Evolutionary conservation across 2,113 vertebrate species (phyloP).

Genomic region (Pterocles orientalis): DNA sequence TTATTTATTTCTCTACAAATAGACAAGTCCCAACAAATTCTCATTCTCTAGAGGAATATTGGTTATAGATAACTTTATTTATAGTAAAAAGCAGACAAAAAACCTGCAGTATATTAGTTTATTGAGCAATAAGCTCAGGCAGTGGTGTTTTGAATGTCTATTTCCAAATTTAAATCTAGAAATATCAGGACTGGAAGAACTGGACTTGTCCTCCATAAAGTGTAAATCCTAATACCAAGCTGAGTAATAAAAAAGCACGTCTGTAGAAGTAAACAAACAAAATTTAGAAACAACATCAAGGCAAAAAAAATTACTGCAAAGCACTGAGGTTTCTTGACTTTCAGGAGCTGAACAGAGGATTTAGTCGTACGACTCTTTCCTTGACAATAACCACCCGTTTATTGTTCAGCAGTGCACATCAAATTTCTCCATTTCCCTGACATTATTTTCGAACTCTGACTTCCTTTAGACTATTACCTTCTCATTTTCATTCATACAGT

Average conservation of each 20-base stretch:
- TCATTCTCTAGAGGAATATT: not conserved
- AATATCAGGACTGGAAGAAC: not conserved
- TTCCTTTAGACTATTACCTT: not conserved
- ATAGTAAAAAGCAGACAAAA: not conserved
- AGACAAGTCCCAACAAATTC: not conserved
- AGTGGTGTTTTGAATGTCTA: not conserved
- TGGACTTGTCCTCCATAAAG: not conserved
- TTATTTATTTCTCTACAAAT: not conserved
- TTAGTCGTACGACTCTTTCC: not conserved
- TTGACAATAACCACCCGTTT: not conserved
- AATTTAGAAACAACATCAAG: not conserved
- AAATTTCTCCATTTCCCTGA: not conserved
- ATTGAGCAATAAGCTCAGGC: not conserved
- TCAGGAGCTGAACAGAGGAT: not conserved
- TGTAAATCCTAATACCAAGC: not conserved
- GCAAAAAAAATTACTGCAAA: not conserved
- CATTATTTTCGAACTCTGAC: not conserved
- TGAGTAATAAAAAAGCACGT: not conserved
- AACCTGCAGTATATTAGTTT: fast-evolving
- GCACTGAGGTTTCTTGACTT: not conserved
- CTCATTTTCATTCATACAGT: not conserved
- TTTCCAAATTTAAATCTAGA: not conserved
- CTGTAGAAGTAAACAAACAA: not conserved
- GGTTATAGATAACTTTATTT: not conserved
- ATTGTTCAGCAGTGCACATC: not conserved